Percentiles rank a stretch among this genome's conserved stretches.
These are phyloP conservation scores for Sebastes nivosus DNA, from an alignment of 2,797 vertebrate species.

Conservation along the genomic window DNA sequence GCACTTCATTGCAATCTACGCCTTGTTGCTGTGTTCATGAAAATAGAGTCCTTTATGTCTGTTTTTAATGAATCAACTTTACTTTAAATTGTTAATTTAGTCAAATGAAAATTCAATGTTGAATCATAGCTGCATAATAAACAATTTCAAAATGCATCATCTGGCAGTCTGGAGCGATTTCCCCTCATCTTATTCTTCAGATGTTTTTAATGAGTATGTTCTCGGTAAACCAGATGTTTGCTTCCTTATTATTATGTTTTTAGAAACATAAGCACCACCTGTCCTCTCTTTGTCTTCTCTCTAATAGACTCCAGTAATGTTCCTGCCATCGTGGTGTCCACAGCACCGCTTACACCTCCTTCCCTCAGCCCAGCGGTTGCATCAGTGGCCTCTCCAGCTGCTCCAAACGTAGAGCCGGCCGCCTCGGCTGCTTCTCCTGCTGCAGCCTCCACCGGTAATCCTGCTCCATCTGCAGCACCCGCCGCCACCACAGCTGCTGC, in stretches of 20 bases:
- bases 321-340: conserved; percentile 78
- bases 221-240: background rate
- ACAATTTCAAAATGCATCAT: background rate
- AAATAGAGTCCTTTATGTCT: too few species aligned
- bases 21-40: too few species aligned
- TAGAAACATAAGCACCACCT: background rate
- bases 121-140: background rate
- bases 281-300: background rate
- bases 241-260: background rate
- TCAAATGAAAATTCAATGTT: background rate
- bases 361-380: conserved; percentile 42
- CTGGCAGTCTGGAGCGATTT: too few species aligned
- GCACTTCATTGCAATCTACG: too few species aligned
- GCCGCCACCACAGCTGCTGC: background rate
- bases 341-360: conserved; percentile 63
- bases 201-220: background rate
- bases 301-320: conserved; percentile 60
- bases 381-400: conserved; percentile 25
- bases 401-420: background rate
- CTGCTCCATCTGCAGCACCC: conserved; percentile 16
- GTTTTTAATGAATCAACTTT: too few species aligned
- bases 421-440: conserved; percentile 20
- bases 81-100: background rate
- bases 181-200: background rate
- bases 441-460: background rate